phyloP scores from a whole-genome alignment of 2,797 vertebrate species.

The Gallinago solitaria region DNA sequence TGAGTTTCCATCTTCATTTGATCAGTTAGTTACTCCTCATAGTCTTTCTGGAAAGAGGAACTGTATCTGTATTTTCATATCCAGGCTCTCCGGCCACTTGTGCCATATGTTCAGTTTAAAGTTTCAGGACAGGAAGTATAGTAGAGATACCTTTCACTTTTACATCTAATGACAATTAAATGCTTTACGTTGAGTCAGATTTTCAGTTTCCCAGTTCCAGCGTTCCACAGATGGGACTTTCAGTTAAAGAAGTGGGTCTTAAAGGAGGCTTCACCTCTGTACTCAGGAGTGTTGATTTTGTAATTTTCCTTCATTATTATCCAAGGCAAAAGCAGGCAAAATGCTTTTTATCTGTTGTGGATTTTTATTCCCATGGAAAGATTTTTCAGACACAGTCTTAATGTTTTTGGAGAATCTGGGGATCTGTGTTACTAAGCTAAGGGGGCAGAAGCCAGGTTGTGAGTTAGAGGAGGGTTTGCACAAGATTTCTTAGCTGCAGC shows the following conservation, averaged over 20 bases:
- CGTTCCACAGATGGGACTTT: neutral
- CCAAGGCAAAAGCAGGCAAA: neutral
- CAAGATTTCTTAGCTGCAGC: neutral
- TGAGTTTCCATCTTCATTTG: conserved; percentile 13
- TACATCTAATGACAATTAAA: conserved; percentile 31
- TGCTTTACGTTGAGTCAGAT: conserved; percentile 23
- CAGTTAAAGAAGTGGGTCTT: conserved; percentile 1
- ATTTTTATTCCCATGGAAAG: neutral
- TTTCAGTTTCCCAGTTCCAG: conserved; percentile 31
- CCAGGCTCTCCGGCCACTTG: conserved; percentile 6
- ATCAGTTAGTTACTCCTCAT: conserved; percentile 5
- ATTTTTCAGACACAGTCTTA: neutral
- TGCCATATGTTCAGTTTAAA: conserved; percentile 48
- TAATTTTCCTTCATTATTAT: conserved; percentile 15
- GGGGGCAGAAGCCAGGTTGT: neutral
- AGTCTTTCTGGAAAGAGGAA: conserved; percentile 29
- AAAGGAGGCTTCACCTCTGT: neutral
- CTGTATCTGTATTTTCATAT: conserved; percentile 39
- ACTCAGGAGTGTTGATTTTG: neutral
- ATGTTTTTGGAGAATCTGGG: neutral
- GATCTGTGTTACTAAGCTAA: neutral
- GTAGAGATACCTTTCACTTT: conserved; percentile 40
- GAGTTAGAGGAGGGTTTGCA: neutral
- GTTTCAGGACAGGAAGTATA: conserved; percentile 42
- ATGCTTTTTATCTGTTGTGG: neutral